phyloP scores from a whole-genome alignment of 2,113 vertebrate genomes.

The Dasypus novemcinctus region DNA sequence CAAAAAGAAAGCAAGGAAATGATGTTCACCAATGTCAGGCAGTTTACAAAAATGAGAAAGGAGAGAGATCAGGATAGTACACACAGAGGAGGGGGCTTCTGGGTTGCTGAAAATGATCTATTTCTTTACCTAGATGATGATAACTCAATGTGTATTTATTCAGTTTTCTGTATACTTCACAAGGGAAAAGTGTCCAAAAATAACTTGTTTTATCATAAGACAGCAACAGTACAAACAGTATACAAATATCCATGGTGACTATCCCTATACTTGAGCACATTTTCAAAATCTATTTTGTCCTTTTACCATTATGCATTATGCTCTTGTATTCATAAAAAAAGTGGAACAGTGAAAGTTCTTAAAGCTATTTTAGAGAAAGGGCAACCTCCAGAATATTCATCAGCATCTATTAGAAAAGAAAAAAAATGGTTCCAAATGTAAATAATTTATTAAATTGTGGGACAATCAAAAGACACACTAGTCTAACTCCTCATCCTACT shows the following conservation, averaged over 20 bases:
- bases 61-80: neutral
- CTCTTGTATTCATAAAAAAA: neutral
- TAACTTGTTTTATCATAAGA: slow-evolving; percentile 22
- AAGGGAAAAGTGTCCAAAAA: neutral
- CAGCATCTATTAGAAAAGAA: neutral
- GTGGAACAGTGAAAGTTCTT: neutral
- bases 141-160: neutral
- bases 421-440: slow-evolving; percentile 8
- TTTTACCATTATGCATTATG: neutral
- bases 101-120: neutral
- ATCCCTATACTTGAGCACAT: neutral
- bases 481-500: neutral
- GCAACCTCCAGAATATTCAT: neutral
- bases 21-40: neutral
- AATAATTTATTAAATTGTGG: slow-evolving; percentile 17
- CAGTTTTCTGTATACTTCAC: slow-evolving; percentile 7
- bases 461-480: slow-evolving; percentile 2
- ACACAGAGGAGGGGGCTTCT: neutral
- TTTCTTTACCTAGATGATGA: neutral
- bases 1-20: neutral
- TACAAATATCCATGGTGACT: neutral
- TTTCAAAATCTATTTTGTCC: slow-evolving; percentile 44
- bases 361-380: neutral
- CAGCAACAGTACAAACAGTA: neutral
- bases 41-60: neutral